Conservation (phyloP, 2,888 invertebrate species). For the Marronus borbonicus region DNA sequence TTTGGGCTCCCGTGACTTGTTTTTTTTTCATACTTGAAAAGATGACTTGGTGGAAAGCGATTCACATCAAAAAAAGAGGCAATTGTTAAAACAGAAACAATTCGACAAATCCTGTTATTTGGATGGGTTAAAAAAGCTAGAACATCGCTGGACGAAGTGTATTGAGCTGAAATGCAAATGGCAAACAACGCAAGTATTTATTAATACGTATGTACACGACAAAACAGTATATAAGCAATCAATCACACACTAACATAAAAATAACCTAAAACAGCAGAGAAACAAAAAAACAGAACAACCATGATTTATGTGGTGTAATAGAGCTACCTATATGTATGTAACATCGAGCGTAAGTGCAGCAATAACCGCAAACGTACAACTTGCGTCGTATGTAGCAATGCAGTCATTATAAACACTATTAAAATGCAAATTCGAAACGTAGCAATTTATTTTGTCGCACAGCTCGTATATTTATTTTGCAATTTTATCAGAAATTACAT, state of each 20-base stretch:
- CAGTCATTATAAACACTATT: not conserved
- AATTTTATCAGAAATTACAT: slow-evolving; percentile 3
- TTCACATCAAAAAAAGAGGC: too few species aligned
- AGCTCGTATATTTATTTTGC: slow-evolving; percentile 1
- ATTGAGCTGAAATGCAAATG: too few species aligned
- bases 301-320: slow-evolving; percentile 4
- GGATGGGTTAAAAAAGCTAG: too few species aligned
- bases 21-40: too few species aligned
- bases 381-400: slow-evolving; percentile 4
- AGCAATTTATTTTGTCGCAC: slow-evolving; percentile 16
- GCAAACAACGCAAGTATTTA: too few species aligned
- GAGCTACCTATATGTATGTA: not conserved
- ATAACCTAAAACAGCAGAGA: not conserved
- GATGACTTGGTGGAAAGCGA: too few species aligned
- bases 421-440: slow-evolving; percentile 21
- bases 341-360: not conserved
- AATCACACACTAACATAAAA: not conserved
- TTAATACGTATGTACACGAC: not conserved
- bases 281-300: not conserved
- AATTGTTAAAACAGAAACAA: too few species aligned
- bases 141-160: too few species aligned
- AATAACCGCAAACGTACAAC: slow-evolving; percentile 3
- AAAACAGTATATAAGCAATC: not conserved
- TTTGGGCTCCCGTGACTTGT: too few species aligned
- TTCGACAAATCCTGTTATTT: too few species aligned